phyloP scores from a whole-genome alignment of 2,797 vertebrate genomes.

The Coendou prehensilis region DNA sequence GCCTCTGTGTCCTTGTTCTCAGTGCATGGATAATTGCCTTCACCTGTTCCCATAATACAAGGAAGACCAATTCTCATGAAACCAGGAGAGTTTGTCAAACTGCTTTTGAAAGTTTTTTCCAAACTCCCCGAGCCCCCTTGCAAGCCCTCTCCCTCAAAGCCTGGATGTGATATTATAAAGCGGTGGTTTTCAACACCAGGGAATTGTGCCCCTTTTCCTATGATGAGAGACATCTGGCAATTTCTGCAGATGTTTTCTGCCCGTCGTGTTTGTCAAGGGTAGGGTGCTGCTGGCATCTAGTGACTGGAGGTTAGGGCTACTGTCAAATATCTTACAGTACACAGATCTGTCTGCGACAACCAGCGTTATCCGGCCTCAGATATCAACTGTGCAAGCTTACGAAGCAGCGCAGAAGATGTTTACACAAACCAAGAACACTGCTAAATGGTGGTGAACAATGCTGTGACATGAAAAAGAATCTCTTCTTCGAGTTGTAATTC shows the following conservation, averaged over 20 bases:
- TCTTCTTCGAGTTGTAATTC: not conserved
- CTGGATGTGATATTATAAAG: rapidly evolving
- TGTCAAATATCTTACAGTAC: not conserved
- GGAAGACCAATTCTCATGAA: not conserved
- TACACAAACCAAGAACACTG: rapidly evolving
- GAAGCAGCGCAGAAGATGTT: rapidly evolving
- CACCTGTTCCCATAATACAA: not conserved
- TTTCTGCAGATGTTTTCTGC: not conserved
- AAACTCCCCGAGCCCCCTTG: not conserved
- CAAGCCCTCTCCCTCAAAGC: rapidly evolving
- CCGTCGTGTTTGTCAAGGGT: not conserved
- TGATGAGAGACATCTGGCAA: not conserved
- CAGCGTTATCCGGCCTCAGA: not conserved
- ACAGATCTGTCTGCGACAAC: rapidly evolving
- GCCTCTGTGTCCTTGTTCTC: rapidly evolving
- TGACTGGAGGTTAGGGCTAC: not conserved
- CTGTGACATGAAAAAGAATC: not conserved
- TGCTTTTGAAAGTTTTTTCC: not conserved
- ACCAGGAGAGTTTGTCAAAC: not conserved
- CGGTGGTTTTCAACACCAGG: rapidly evolving
- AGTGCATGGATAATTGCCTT: not conserved
- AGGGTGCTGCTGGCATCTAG: not conserved
- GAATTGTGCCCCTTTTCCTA: no score
- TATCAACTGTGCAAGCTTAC: not conserved
- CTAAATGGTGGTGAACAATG: not conserved